Evolutionary conservation across 2,888 invertebrate genomes (phyloP).

Genomic region (Venusia cambrica): DNA sequence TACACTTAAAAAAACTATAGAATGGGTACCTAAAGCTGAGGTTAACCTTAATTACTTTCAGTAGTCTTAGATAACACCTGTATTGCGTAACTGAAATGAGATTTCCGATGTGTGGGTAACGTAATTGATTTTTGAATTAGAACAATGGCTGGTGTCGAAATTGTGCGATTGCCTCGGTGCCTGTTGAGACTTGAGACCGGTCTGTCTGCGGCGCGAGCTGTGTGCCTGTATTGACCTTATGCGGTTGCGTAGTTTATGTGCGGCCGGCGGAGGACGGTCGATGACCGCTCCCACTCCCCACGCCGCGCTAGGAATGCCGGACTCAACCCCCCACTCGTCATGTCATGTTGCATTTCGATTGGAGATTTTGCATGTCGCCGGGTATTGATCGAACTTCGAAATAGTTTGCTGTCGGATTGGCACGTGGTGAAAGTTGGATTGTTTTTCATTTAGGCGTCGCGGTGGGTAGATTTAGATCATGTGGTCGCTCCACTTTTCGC

Average conservation of each 20-base stretch:
- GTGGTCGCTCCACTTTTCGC: conserved; percentile 34
- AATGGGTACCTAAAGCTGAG: too few species aligned
- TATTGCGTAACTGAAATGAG: conserved; percentile 60
- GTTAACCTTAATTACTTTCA: conserved; percentile 48
- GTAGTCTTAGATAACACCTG: conserved; percentile 52
- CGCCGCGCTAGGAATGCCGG: conserved; percentile 64
- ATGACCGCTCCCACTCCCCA: conserved; percentile 57
- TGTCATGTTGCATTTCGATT: conserved; percentile 71
- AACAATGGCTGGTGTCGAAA: conserved; percentile 69
- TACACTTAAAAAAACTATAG: too few species aligned
- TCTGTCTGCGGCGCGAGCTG: conserved; percentile 43
- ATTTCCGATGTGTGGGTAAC: conserved; percentile 57
- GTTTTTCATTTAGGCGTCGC: conserved; percentile 35
- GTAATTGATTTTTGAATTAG: conserved; percentile 65
- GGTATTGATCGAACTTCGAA: conserved; percentile 44
- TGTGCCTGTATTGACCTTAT: conserved; percentile 71
- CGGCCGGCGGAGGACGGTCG: conserved; percentile 76
- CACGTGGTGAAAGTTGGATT: conserved; percentile 47
- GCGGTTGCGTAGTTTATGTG: conserved; percentile 76
- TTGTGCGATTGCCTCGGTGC: conserved; percentile 28
- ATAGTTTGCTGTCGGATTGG: conserved; percentile 32
- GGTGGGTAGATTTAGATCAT: conserved; percentile 38
- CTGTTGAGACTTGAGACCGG: conserved; percentile 37
- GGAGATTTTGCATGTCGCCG: conserved; percentile 68
- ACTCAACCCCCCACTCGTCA: conserved; percentile 51